These are phyloP conservation scores for Erebia epiphron DNA, from an alignment of 2,888 invertebrate genomes.

Conservation along the genomic window DNA sequence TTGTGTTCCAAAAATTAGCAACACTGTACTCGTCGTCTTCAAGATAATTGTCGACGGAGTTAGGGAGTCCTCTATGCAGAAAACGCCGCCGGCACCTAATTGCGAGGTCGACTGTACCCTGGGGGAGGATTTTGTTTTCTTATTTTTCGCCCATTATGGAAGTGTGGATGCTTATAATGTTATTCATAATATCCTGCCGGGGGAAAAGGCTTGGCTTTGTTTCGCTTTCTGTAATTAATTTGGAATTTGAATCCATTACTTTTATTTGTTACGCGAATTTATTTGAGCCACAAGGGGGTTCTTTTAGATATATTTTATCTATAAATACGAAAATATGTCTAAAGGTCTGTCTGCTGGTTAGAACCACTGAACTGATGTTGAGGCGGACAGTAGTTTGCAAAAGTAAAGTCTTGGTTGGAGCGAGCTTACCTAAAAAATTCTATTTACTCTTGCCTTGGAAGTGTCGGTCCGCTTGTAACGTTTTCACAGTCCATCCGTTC, in stretches of 20 bases:
- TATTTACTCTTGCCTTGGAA: too few relatives aligned
- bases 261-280: neutral
- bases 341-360: too few relatives aligned
- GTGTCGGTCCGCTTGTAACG: too few relatives aligned
- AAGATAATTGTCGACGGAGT: slow-evolving; percentile 33
- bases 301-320: neutral
- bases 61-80: slow-evolving; percentile 30
- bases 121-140: slow-evolving; percentile 14
- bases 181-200: slow-evolving; percentile 8
- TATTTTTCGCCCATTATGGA: slow-evolving; percentile 16
- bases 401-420: too few relatives aligned
- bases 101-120: slow-evolving; percentile 4
- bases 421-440: too few relatives aligned
- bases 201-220: neutral
- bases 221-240: slow-evolving; percentile 17
- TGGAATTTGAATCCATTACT: neutral
- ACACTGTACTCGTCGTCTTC: slow-evolving; percentile 30
- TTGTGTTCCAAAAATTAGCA: slow-evolving; percentile 29
- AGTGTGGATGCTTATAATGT: slow-evolving; percentile 24
- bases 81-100: slow-evolving; percentile 23
- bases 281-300: neutral
- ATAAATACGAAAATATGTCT: too few relatives aligned
- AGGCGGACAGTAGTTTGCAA: too few relatives aligned
- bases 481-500: too few relatives aligned
- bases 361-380: too few relatives aligned